phyloP scores from a whole-genome alignment of 2,797 vertebrate genomes.

The Champsocephalus esox region DNA sequence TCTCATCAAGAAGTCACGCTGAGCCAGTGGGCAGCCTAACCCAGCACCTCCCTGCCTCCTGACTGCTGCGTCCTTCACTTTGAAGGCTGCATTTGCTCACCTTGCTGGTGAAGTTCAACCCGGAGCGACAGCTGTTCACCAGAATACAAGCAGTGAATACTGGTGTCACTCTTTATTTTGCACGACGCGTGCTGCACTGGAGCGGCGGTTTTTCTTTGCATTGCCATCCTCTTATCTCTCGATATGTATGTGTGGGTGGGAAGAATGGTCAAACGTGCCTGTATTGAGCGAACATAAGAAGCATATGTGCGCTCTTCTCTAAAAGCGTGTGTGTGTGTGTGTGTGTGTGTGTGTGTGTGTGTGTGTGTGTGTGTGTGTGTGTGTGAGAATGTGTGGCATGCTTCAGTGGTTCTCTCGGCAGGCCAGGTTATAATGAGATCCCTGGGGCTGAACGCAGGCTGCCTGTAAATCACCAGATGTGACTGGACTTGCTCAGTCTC shows the following conservation, averaged over 20 bases:
- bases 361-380: conserved; percentile 37
- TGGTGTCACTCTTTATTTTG: conserved; percentile 44
- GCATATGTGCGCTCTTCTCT: conserved; percentile 31
- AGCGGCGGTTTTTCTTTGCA: conserved; percentile 17
- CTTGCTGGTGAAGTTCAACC: conserved; percentile 53
- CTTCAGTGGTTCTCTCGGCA: conserved; percentile 58
- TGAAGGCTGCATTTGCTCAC: conserved; percentile 50
- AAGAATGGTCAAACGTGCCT: conserved; percentile 15
- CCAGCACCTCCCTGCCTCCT: conserved; percentile 18
- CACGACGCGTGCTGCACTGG: not conserved
- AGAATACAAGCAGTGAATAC: conserved; percentile 46
- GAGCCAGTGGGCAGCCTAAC: conserved; percentile 36
- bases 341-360: conserved; percentile 35
- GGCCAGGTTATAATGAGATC: conserved; percentile 80
- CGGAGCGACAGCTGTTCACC: conserved; percentile 44
- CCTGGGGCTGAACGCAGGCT: conserved; percentile 74
- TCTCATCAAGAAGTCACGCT: conserved; percentile 35
- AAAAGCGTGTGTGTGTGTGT: conserved; percentile 34
- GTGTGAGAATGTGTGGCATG: conserved; percentile 25
- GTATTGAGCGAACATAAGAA: not conserved
- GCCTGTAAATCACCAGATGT: conserved; percentile 81
- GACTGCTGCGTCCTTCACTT: conserved; percentile 54
- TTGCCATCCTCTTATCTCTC: not conserved
- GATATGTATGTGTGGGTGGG: not conserved
- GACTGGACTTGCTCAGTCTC: conserved; percentile 68